Percentiles rank a stretch among this genome's conserved stretches.
These are phyloP conservation scores for Macroramphosus scolopax DNA, from an alignment of 2,797 vertebrate genomes.

Conservation along the genomic window DNA sequence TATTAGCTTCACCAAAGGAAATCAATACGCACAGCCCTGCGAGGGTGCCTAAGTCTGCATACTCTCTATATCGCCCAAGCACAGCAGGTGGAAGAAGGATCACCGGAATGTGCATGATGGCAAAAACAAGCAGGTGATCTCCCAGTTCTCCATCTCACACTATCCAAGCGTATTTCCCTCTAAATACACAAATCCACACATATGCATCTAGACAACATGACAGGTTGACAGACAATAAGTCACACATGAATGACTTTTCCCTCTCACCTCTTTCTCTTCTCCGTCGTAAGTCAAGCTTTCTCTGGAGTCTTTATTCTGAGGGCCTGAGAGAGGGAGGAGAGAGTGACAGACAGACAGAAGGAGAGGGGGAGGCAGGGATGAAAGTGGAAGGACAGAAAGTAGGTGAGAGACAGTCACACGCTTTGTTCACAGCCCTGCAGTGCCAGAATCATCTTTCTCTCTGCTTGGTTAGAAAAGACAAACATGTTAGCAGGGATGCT, in stretches of 20 bases:
- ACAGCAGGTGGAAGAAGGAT: constrained; percentile 33
- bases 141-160: no score
- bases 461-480: constrained; percentile 21
- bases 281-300: constrained; percentile 92
- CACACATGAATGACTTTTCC: constrained; percentile 21
- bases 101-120: constrained; percentile 5
- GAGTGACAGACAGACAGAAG: constrained; percentile 59
- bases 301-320: constrained; percentile 90
- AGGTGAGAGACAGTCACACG: constrained; percentile 67
- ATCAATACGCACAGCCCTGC: constrained; percentile 65
- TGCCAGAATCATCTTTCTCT: constrained; percentile 27
- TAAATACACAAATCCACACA: constrained; percentile 10
- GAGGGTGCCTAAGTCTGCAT: constrained; percentile 47
- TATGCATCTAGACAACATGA: constrained; percentile 21
- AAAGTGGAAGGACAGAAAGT: constrained; percentile 40
- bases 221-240: constrained; percentile 46
- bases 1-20: constrained; percentile 72
- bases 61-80: constrained; percentile 36
- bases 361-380: constrained; percentile 51
- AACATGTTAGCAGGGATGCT: constrained; percentile 9
- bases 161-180: neutral
- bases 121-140: constrained; percentile 32
- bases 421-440: constrained; percentile 60
- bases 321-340: constrained; percentile 71
- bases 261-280: constrained; percentile 94